Evolutionary conservation across 2,888 invertebrate species (phyloP).

Genomic region (Melanophora roralis): DNA sequence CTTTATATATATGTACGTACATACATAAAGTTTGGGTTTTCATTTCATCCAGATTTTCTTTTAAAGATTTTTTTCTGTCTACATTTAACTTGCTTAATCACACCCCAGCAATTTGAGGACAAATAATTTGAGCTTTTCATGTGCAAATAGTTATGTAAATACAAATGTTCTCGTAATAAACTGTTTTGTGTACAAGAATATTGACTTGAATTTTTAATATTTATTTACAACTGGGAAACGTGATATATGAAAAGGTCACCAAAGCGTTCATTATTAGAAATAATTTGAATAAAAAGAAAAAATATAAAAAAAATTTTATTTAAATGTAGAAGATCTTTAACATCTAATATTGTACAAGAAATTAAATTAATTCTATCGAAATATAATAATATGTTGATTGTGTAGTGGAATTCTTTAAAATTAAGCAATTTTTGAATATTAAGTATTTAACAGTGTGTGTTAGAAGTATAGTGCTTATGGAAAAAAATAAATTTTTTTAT

Average conservation of each 20-base stretch:
- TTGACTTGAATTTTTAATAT: conserved; percentile 3
- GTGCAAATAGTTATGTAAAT: too few species aligned
- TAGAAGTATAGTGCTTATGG: too few species aligned
- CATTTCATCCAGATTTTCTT: neutral
- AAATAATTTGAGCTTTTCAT: neutral
- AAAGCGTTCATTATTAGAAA: neutral
- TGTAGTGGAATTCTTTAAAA: too few species aligned
- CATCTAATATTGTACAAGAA: too few species aligned
- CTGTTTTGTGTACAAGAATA: neutral
- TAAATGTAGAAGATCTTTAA: too few species aligned
- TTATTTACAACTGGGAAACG: neutral
- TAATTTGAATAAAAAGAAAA: neutral
- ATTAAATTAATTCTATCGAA: too few species aligned
- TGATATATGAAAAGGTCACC: neutral
- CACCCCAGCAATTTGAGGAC: neutral
- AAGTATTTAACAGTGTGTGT: too few species aligned
- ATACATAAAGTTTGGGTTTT: neutral
- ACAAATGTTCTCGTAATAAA: too few species aligned
- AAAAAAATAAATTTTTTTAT: too few species aligned
- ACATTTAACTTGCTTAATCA: neutral
- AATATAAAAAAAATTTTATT: too few species aligned
- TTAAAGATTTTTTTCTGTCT: neutral
- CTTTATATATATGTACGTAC: neutral
- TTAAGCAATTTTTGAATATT: too few species aligned
- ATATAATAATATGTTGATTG: too few species aligned